A percentile compares a stretch with the other conserved stretches of the same genome.
Evolutionary conservation across 2,797 vertebrate species (phyloP).

Genomic region (Momotus momota): DNA sequence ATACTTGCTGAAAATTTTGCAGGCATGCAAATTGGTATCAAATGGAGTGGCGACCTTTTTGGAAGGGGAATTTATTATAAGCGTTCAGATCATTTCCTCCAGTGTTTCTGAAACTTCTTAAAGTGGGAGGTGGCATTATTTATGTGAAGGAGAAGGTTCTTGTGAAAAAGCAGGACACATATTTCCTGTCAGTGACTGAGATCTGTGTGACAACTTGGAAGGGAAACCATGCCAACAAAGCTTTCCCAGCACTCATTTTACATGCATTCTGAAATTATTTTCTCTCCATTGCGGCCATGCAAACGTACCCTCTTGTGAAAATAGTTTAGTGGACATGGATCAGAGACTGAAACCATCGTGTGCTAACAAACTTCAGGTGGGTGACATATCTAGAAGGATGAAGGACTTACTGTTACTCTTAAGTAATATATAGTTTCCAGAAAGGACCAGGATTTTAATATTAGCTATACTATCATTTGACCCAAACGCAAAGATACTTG

Average conservation of each 20-base stretch:
- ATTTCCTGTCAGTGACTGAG: neutral
- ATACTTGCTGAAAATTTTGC: neutral
- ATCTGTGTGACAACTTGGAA: neutral
- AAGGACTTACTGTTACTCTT: neutral
- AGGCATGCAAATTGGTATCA: fast-evolving
- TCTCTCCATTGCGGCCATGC: neutral
- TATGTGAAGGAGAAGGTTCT: neutral
- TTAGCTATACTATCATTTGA: neutral
- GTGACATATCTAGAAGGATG: neutral
- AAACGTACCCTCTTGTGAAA: neutral
- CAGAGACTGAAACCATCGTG: neutral
- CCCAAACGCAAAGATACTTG: neutral
- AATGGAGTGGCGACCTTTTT: neutral
- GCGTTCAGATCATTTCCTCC: neutral
- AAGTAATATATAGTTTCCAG: fast-evolving
- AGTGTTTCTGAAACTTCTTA: neutral
- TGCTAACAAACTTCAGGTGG: neutral
- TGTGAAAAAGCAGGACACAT: neutral
- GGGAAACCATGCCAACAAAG: neutral
- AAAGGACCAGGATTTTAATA: neutral
- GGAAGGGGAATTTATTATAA: neutral
- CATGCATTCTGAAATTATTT: neutral
- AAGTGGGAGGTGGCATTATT: neutral
- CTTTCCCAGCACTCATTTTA: neutral
- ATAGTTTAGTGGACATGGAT: neutral